phyloP scores from a whole-genome alignment of 2,888 invertebrate genomes.

The Octodonta nipae region DNA sequence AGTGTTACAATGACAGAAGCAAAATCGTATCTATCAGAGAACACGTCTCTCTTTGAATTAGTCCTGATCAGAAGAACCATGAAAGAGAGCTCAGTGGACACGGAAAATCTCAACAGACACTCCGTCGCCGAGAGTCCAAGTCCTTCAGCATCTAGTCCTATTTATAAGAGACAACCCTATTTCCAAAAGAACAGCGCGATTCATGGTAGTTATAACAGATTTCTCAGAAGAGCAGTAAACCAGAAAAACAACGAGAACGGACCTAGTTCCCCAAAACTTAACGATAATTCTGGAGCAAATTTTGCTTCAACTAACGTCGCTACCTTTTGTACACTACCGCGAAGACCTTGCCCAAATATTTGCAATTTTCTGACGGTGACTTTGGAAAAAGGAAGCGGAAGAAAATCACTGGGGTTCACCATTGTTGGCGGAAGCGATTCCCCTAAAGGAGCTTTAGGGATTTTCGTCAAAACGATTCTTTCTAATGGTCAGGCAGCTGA shows the following conservation, averaged over 20 bases:
- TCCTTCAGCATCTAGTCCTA: constrained; percentile 18
- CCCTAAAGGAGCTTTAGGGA: constrained; percentile 70
- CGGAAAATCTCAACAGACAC: constrained; percentile 39
- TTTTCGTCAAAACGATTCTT: constrained; percentile 75
- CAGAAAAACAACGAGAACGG: constrained; percentile 25
- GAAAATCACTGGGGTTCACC: constrained; percentile 77
- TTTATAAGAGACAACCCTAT: constrained; percentile 38
- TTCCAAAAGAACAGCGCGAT: constrained; percentile 50
- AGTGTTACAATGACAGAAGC: constrained; percentile 61
- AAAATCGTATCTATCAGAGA: constrained; percentile 48
- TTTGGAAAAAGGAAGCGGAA: constrained; percentile 67
- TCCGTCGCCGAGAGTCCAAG: constrained; percentile 11
- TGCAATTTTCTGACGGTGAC: constrained; percentile 60
- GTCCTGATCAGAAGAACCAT: constrained; percentile 46
- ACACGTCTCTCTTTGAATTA: constrained; percentile 50
- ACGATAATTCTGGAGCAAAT: constrained; percentile 7
- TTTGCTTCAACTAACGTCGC: constrained; percentile 27
- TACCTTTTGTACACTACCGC: constrained; percentile 60
- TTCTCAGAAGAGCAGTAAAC: constrained; percentile 22
- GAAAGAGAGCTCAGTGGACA: constrained; percentile 58
- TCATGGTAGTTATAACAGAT: constrained; percentile 43
- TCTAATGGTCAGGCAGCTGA: constrained; percentile 72
- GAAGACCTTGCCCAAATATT: constrained; percentile 53
- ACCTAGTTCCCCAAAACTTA: constrained; percentile 12
- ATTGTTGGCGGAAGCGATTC: constrained; percentile 80